Evolutionary conservation across 2,888 invertebrate genomes (phyloP), one percentile per base, ranked within the genome.

Genomic region (Hydraecia micacea): DNA sequence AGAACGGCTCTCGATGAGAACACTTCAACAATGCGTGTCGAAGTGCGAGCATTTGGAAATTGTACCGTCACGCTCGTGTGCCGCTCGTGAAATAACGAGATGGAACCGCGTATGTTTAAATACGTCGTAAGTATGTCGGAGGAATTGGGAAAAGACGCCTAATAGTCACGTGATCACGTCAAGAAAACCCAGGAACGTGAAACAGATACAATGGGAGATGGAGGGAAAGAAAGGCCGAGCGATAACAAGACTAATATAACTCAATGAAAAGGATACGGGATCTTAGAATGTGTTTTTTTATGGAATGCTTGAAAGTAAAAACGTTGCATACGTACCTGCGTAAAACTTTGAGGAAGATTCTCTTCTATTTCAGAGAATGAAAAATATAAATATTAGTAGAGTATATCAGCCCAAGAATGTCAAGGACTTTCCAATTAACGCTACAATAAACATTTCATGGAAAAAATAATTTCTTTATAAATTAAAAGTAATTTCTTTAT

Each of bases 231-330:
- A 75, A 52, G 71, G 52, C 36, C 15, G 55, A 77, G 74, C 77
- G 87, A 85, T 85, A 78, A 85, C 77, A 75, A 75, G 79, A 69
- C 80, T 77, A 15, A 55, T 66, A 65, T 72, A 55, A 79, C 46
- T 42, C 78, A 70, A 75, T 75, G 80, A 80, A 83, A 66, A 62
- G 78, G 72, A 76, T 42, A 73, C 32, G 58, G 36, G 39, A n/a
- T 65, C 67, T 66, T 63, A 55, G 58, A 74, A 69, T 63, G n/a
- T 49, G 21, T 49, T 74, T 63, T 77, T 68, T 65, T 49, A n/a
- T 8, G 21, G 18, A 42, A 49, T n/a, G 7, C 49, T 49, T 77
- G 18, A 18, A 21, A 8, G n/a, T 77, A 21, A 42, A 52, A 71
- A 28, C 42, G 11, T 42, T 36, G 8, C 15, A n/a, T n/a, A n/a